Evolutionary conservation across 2,797 vertebrate genomes (phyloP).

Genomic region (Cossypha dichroa): DNA sequence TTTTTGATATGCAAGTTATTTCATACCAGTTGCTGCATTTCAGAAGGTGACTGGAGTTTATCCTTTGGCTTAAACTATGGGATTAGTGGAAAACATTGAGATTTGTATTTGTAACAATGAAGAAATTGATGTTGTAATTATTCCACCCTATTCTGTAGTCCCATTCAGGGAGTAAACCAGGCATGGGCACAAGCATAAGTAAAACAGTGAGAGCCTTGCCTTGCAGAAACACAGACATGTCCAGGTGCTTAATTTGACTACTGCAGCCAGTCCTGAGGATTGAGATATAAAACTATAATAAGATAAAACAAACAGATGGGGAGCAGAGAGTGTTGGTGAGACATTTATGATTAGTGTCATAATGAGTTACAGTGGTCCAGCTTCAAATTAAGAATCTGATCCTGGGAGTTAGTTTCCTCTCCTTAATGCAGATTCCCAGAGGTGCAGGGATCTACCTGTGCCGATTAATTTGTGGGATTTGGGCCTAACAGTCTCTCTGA

Average conservation of each 20-base stretch:
- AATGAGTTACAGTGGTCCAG: slow-evolving; percentile 42
- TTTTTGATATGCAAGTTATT: neutral
- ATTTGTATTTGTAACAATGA: neutral
- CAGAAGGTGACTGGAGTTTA: neutral
- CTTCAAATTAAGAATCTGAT: slow-evolving; percentile 47
- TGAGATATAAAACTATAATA: slow-evolving; percentile 46
- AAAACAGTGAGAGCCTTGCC: neutral
- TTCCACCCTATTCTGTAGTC: neutral
- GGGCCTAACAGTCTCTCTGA: neutral
- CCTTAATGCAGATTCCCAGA: neutral
- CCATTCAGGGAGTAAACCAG: neutral
- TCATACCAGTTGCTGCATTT: neutral
- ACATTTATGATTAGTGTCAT: slow-evolving; percentile 62
- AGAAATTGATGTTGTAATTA: neutral
- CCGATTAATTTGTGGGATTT: neutral
- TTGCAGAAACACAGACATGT: neutral
- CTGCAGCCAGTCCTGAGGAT: neutral
- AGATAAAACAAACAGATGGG: slow-evolving; percentile 47
- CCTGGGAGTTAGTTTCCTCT: neutral
- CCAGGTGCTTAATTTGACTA: neutral
- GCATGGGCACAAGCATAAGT: neutral
- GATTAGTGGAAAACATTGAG: neutral
- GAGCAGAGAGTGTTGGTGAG: slow-evolving; percentile 8
- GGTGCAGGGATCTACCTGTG: neutral
- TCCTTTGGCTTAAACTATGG: neutral